Evolutionary conservation across 2,888 invertebrate genomes (phyloP).

Genomic region (Drosophila lutescens): DNA sequence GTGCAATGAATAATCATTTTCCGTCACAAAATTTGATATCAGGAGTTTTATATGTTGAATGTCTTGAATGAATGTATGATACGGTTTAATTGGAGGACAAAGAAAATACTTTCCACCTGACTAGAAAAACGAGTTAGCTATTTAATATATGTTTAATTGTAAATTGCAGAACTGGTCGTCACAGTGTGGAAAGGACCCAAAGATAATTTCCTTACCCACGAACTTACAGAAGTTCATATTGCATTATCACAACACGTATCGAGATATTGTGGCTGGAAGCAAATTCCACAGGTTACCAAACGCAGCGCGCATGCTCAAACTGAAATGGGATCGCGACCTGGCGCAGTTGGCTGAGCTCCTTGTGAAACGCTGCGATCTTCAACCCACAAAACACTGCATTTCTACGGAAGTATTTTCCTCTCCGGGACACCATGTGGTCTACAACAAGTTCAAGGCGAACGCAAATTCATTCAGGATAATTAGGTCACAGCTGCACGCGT

Average conservation of each 20-base stretch:
- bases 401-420: not conserved
- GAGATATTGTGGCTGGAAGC: not conserved
- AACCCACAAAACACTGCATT: not conserved
- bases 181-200: not conserved
- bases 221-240: not conserved
- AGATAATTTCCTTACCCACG: not conserved
- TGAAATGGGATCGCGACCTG: not conserved
- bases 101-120: too few relatives aligned
- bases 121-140: not conserved
- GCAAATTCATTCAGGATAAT: not conserved
- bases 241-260: constrained; percentile 4
- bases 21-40: too few relatives aligned
- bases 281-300: not conserved
- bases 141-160: not conserved
- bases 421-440: not conserved
- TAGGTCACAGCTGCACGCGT: not conserved
- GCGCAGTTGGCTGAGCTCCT: not conserved
- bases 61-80: too few relatives aligned
- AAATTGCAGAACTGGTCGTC: not conserved
- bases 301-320: not conserved
- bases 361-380: constrained; percentile 3
- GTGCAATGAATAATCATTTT: too few relatives aligned
- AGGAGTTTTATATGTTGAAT: too few relatives aligned
- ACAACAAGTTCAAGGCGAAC: constrained; percentile 1
- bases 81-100: not conserved